These are phyloP conservation scores for Synanthedon myopaeformis DNA, from an alignment of 2,888 invertebrate species.

Conservation along the genomic window DNA sequence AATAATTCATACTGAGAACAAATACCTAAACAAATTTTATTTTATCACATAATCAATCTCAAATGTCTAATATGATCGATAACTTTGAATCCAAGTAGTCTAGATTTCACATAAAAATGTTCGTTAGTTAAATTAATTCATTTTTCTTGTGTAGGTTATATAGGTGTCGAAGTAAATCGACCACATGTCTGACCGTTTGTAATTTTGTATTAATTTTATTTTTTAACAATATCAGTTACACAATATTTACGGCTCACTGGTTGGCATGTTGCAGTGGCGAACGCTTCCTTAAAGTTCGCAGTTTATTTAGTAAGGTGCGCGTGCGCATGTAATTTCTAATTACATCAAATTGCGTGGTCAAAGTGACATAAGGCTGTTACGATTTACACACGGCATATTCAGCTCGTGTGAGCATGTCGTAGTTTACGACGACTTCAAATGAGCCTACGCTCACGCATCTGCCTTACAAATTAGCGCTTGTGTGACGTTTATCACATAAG, in stretches of 20 bases:
- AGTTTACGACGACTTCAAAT: constrained; percentile 28
- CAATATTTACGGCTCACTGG: constrained; percentile 28
- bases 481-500: not conserved
- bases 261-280: constrained; percentile 31
- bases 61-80: too few species aligned
- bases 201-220: too few species aligned
- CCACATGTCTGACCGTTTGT: too few species aligned
- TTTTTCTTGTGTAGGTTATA: too few species aligned
- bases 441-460: constrained; percentile 14
- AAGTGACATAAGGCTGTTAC: constrained; percentile 61
- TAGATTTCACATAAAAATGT: too few species aligned
- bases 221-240: constrained; percentile 3
- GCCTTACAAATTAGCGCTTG: constrained; percentile 18
- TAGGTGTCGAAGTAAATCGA: not conserved
- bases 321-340: constrained; percentile 53
- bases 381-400: constrained; percentile 34
- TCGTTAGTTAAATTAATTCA: too few species aligned
- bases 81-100: too few species aligned
- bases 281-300: constrained; percentile 26
- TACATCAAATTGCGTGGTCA: constrained; percentile 60
- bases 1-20: too few species aligned
- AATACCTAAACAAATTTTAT: too few species aligned
- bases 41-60: too few species aligned
- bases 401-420: constrained; percentile 16
- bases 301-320: constrained; percentile 27